These are phyloP conservation scores for Polymixis lichenea DNA, from an alignment of 2,888 invertebrate species.

Conservation along the genomic window DNA sequence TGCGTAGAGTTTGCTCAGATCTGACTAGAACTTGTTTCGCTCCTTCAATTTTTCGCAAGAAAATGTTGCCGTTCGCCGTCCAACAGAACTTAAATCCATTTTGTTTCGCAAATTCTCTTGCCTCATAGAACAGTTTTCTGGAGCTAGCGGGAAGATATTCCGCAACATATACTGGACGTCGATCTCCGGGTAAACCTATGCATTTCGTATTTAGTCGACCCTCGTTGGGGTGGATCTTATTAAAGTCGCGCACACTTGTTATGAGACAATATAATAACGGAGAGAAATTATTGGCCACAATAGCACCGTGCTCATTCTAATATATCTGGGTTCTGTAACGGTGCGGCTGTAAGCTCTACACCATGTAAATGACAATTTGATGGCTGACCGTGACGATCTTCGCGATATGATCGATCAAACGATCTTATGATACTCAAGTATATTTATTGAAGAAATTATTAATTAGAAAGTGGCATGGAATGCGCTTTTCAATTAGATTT, in stretches of 20 bases:
- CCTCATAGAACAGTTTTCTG: no score
- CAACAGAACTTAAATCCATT: no score
- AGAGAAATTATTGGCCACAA: not conserved
- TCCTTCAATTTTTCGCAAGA: no score
- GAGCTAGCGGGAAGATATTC: no score
- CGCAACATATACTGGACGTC: no score
- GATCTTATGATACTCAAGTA: not conserved
- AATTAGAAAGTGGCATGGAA: not conserved
- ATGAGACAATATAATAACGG: not conserved
- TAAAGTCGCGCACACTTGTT: no score
- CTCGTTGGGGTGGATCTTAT: no score
- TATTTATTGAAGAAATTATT: not conserved
- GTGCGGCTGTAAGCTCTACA: not conserved
- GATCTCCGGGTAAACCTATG: no score
- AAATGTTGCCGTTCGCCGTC: no score
- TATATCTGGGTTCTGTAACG: constrained; percentile 17
- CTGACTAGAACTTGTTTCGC: not conserved
- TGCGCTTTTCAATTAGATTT: no score
- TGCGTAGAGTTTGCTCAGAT: not conserved
- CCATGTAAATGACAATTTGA: not conserved
- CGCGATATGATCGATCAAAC: not conserved
- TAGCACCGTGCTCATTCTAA: not conserved
- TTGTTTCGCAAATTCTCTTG: no score
- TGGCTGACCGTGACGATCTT: not conserved
- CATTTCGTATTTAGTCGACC: no score